Conservation (phyloP, 2,113 vertebrate species). For the Platichthys flesus region DNA sequence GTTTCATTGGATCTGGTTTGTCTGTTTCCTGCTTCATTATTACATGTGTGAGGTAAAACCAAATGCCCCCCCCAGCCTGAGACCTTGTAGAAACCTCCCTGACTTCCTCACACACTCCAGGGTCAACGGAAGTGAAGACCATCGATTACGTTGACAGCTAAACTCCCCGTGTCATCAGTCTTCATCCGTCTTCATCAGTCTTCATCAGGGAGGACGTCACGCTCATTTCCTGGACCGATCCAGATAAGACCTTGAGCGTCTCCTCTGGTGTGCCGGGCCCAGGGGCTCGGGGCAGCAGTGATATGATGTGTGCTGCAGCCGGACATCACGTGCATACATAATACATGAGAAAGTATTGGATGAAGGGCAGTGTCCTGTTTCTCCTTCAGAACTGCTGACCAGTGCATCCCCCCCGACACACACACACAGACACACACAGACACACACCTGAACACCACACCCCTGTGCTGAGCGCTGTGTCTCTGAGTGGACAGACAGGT, state of each 20-base stretch:
- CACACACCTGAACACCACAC: conserved; percentile 11
- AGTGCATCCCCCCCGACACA: conserved; percentile 25
- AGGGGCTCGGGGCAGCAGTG: background rate
- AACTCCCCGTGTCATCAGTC: conserved; percentile 34
- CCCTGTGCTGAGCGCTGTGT: conserved; percentile 44
- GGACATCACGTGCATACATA: conserved; percentile 64
- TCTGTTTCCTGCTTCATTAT: background rate
- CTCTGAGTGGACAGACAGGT: conserved; percentile 6
- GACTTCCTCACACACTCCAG: conserved; percentile 2
- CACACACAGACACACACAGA: background rate
- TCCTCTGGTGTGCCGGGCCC: background rate
- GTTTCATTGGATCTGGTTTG: no score
- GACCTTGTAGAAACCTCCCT: background rate
- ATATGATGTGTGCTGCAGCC: background rate
- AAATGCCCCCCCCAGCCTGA: background rate
- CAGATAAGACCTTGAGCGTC: conserved; percentile 30
- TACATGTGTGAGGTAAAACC: background rate
- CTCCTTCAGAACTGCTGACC: conserved; percentile 77
- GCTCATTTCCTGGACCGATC: conserved; percentile 24
- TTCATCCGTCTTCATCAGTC: conserved; percentile 26
- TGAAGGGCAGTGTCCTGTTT: conserved; percentile 68
- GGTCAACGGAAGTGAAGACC: conserved; percentile 30
- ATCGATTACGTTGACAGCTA: conserved; percentile 31
- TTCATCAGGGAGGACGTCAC: conserved; percentile 7
- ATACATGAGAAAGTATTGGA: conserved; percentile 71